These are phyloP conservation scores for Sphaerophoria taeniata DNA, from an alignment of 2,888 invertebrate species.

Conservation along the genomic window DNA sequence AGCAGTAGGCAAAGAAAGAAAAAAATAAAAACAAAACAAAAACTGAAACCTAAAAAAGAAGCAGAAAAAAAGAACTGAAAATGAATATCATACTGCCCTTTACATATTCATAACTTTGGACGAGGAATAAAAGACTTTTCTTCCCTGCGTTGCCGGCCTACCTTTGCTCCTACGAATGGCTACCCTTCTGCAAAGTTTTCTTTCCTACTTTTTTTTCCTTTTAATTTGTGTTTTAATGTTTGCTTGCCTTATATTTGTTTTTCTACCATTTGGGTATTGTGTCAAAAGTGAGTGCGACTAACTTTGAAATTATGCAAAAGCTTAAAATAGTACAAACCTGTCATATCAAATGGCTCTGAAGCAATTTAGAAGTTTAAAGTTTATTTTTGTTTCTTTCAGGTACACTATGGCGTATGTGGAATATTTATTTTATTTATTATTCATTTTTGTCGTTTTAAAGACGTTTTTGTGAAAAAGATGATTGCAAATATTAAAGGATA, in stretches of 20 bases:
- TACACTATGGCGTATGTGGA: constrained; percentile 46
- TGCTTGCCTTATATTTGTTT: not conserved
- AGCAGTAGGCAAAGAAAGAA: constrained; percentile 41
- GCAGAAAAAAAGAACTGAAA: constrained; percentile 33
- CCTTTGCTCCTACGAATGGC: too few relatives aligned
- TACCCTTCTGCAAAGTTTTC: constrained; percentile 12
- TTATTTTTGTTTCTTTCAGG: not conserved
- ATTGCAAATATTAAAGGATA: not conserved
- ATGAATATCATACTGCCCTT: constrained; percentile 57
- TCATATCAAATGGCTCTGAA: constrained; percentile 24
- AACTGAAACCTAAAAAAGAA: too few relatives aligned
- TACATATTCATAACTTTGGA: constrained; percentile 67
- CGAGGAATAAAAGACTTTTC: constrained; percentile 65
- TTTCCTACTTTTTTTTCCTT: constrained; percentile 5
- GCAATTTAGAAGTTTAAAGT: constrained; percentile 20
- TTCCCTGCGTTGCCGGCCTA: not conserved
- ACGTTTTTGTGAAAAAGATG: not conserved
- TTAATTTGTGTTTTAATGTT: not conserved
- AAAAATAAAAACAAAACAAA: constrained; percentile 1
- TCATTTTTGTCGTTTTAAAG: not conserved
- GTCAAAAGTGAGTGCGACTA: constrained; percentile 54
- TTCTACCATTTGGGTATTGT: constrained; percentile 35
- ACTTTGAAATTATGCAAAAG: constrained; percentile 51
- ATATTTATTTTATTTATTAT: constrained; percentile 1
- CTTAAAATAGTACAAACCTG: constrained; percentile 46